Evolutionary conservation across 2,888 invertebrate species (phyloP), one percentile per base, ranked within the genome.

Genomic region (Synergus laeviventris): DNA sequence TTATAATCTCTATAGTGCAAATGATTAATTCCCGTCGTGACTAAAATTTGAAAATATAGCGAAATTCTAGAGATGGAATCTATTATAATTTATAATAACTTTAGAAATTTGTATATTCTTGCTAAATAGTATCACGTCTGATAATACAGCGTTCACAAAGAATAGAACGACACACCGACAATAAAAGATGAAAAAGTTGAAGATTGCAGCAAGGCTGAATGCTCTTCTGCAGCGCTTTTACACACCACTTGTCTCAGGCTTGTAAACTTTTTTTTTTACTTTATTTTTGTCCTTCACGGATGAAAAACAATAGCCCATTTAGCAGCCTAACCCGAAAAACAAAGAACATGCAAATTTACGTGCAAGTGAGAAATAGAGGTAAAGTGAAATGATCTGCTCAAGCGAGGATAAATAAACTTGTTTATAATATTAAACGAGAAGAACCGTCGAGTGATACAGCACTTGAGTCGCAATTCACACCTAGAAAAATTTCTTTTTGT

Each of bases 241-340:
- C 56, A 12, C 11, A 21, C 56, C 56, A 56, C 56, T 56, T 56
- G 21, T 56, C 56, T 56, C 56, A 18, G 21, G 21, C 56, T 56
- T 11, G 56, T 56, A 56, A 18, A 56, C 16, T 45, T 45, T 49
- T 2, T 59, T 59, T 36, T 61, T 61, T n/a, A n/a, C 16, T 61
- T 61, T 61, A 61, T 61, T 61, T 61, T 61, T n/a, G 36, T 38
- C n/a, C 16, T 31, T 9, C 36, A 36, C 61, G 8, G 61, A 61
- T 36, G 61, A 38, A 36, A 61, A 61, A 61, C 36, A 31, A 61
- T n/a, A 61, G 61, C n/a, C n/a, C 36, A 12, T 61, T 61, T 61
- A 61, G 36, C 61, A 9, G n/a, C 61, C 36, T 61, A 61, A 38
- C 36, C 61, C 16, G n/a, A 9, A 14, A 16, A 61, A 61, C 31